Percentiles rank a stretch among this genome's conserved stretches.
phyloP scores from a whole-genome alignment of 2,888 invertebrate genomes.

The Syrphus vitripennis region DNA sequence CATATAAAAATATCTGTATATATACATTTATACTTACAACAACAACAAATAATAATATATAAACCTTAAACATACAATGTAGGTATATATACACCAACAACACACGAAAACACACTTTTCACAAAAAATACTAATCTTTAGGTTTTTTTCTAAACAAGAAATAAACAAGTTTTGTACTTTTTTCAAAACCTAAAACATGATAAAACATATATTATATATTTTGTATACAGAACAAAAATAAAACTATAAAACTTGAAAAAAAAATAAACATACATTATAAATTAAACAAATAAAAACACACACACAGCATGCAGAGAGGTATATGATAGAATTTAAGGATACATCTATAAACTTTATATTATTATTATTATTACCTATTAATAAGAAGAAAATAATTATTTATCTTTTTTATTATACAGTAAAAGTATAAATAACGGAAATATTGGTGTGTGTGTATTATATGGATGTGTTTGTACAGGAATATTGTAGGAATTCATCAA shows the following conservation, averaged over 20 bases:
- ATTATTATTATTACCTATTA: background rate
- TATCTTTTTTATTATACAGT: slow-evolving; percentile 5
- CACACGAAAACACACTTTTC: slow-evolving; percentile 61
- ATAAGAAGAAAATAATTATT: background rate
- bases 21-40: slow-evolving; percentile 19
- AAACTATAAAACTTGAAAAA: slow-evolving; percentile 25
- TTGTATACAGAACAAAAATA: slow-evolving; percentile 69
- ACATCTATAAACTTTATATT: background rate
- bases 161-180: slow-evolving; percentile 68
- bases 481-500: background rate
- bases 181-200: slow-evolving; percentile 54
- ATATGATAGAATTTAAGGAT: slow-evolving; percentile 17
- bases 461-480: background rate
- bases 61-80: background rate
- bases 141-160: slow-evolving; percentile 68
- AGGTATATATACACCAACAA: slow-evolving; percentile 28
- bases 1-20: slow-evolving; percentile 34
- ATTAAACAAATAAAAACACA: slow-evolving; percentile 37
- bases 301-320: slow-evolving; percentile 41
- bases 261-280: slow-evolving; percentile 24
- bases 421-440: background rate
- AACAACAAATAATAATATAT: no score
- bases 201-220: slow-evolving; percentile 70
- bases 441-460: slow-evolving; percentile 5
- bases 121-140: slow-evolving; percentile 49